Base-by-base conservation (phyloP, 2,888 invertebrate species). In the Nomada lathburiana region DNA sequence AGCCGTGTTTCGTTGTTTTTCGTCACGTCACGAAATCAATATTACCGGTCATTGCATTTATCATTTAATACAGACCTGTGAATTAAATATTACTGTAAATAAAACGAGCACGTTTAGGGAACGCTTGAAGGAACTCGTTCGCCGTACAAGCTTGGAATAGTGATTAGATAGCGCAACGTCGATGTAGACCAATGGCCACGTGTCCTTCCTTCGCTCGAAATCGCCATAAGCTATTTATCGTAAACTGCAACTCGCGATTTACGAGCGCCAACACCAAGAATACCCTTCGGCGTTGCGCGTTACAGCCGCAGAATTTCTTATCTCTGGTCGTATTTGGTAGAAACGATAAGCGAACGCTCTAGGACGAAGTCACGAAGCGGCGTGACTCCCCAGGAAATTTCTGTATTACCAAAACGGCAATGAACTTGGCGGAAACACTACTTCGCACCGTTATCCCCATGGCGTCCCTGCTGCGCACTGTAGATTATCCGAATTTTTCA, bases 291-390 rank as follows among this genome's bases (percentile, higher is more conserved):
- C 36, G 36, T 36, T 36, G 36, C 36, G 36, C 36, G 42, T 64
- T 80, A 71, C 76, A 67, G 13, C 60, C 55, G 55, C 55, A 62
- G 75, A 47, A 63, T 80, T 50, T 57, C 65, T 80, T 80, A 80
- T 80, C 68, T 71, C 23, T 20, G 20, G 59, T 11, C 50, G n/a
- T 44, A n/a, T 16, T 16, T 57, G 23, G 23, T 26, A 44, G 44
- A 18, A 23, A 23, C 69, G 20, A 69, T 69, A 69, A 69, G 26
- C 57, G 11, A 29, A 13, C 36, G 20, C 13, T 29, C 13, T 20
- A 36, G 9, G 67, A 42, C 20, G 13, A 53, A 67, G 67, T 67
- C 67, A 53, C 67, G 67, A 53, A 36, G 67, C 53, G 11, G 53
- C 29, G 53, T 36, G 53, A 53, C 20, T n/a, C 26, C 13, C 20